phyloP scores from a whole-genome alignment of 2,113 vertebrate genomes.

The Gobius niger region DNA sequence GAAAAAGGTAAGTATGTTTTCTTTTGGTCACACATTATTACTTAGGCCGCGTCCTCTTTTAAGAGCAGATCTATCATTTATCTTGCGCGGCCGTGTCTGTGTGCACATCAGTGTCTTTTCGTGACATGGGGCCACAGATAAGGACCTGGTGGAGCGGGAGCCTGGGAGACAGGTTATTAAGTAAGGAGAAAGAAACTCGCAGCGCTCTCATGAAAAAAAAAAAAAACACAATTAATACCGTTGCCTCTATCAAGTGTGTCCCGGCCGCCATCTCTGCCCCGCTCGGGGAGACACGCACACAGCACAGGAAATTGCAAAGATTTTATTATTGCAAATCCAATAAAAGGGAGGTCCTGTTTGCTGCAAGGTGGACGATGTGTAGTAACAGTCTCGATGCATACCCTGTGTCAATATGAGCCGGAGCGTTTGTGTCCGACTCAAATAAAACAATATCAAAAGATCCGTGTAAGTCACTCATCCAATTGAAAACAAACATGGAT shows the following conservation, averaged over 20 bases:
- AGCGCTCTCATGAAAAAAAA: constrained; percentile 48
- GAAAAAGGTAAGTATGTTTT: too few relatives aligned
- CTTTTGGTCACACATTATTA: background rate
- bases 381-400: constrained; percentile 18
- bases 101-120: constrained; percentile 39
- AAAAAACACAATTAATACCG: constrained; percentile 79
- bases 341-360: constrained; percentile 62
- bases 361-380: constrained; percentile 35
- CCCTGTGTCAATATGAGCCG: constrained; percentile 10
- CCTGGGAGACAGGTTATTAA: constrained; percentile 76
- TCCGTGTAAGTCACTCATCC: background rate
- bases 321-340: constrained; percentile 81
- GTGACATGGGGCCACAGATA: constrained; percentile 72
- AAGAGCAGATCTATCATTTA: constrained; percentile 10
- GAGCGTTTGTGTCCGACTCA: background rate
- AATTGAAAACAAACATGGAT: background rate
- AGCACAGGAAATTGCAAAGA: constrained; percentile 82
- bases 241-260: constrained; percentile 69
- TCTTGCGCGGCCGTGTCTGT: background rate
- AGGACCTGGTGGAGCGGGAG: constrained; percentile 74
- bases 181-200: constrained; percentile 62
- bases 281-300: constrained; percentile 44
- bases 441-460: constrained; percentile 1
- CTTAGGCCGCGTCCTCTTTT: background rate
- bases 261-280: constrained; percentile 56